Conservation (phyloP, 64 coral and sea anemone species). For the Orbicella faveolata region DNA sequence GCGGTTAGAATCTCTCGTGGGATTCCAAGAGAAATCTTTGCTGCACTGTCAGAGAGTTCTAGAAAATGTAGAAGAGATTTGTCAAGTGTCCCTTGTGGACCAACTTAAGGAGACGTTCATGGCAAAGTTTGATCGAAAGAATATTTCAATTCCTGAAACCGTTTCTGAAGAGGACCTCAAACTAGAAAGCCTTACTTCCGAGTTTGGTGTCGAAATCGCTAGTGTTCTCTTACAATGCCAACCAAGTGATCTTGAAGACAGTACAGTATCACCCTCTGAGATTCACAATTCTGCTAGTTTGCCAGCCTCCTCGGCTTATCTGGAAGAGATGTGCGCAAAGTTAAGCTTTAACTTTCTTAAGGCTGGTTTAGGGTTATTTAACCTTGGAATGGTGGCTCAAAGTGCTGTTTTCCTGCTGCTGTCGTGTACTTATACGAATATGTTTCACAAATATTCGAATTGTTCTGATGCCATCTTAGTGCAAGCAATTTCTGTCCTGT, state of each 20-base stretch:
- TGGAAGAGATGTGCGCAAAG: not conserved
- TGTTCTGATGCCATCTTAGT: not conserved
- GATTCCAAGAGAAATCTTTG: not conserved
- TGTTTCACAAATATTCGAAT: not conserved
- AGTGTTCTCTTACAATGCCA: not conserved
- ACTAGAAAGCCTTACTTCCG: not conserved
- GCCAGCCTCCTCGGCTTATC: not conserved
- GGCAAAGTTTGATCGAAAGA: not conserved
- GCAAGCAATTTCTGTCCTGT: not conserved
- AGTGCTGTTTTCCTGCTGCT: not conserved
- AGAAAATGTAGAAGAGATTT: not conserved
- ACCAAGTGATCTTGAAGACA: not conserved
- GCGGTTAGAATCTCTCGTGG: not conserved
- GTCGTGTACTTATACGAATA: not conserved
- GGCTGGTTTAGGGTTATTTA: not conserved
- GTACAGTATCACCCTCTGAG: not conserved
- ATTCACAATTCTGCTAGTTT: not conserved
- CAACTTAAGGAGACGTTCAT: not conserved
- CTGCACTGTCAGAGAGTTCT: not conserved
- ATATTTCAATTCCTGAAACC: not conserved
- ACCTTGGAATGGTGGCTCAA: not conserved
- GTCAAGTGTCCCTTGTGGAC: not conserved
- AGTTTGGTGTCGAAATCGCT: not conserved
- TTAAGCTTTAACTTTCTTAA: not conserved
- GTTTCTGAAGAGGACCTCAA: not conserved